Conservation (phyloP, 2,888 invertebrate species). For the Aproaerema taeniolella region DNA sequence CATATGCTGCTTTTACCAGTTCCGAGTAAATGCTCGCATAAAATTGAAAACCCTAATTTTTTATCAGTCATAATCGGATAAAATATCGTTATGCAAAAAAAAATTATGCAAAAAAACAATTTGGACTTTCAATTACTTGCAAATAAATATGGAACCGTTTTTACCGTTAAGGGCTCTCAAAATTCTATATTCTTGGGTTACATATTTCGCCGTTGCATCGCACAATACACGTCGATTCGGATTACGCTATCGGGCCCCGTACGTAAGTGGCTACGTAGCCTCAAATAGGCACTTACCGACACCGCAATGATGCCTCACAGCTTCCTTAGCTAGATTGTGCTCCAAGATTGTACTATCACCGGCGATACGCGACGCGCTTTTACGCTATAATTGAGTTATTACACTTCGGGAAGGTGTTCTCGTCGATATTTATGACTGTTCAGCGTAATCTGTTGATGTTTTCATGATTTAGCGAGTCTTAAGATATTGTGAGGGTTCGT, state of each 20-base stretch:
- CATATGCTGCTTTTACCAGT: no score
- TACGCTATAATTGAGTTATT: slow-evolving; percentile 65
- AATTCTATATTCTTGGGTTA: slow-evolving; percentile 7
- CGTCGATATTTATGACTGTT: slow-evolving; percentile 41
- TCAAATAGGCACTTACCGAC: slow-evolving; percentile 66
- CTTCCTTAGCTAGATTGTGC: slow-evolving; percentile 57
- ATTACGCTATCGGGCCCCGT: slow-evolving; percentile 63
- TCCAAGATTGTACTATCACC: slow-evolving; percentile 59
- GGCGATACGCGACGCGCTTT: slow-evolving; percentile 53
- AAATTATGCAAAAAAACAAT: no score
- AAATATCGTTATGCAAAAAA: no score
- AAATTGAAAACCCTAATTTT: no score
- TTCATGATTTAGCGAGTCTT: slow-evolving; percentile 4
- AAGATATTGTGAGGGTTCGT: no score
- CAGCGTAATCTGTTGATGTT: slow-evolving; percentile 25
- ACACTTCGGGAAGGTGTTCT: slow-evolving; percentile 35
- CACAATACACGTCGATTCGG: slow-evolving; percentile 65
- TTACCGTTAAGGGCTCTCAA: no score
- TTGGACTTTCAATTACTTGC: no score
- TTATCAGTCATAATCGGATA: no score
- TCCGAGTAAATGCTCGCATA: no score
- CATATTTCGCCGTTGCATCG: slow-evolving; percentile 16
- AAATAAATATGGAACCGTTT: no score
- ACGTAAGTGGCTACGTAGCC: slow-evolving; percentile 59
- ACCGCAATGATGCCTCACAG: slow-evolving; percentile 60